Evolutionary conservation across 2,113 vertebrate genomes (phyloP).

Genomic region (Neodon shergylaensis): DNA sequence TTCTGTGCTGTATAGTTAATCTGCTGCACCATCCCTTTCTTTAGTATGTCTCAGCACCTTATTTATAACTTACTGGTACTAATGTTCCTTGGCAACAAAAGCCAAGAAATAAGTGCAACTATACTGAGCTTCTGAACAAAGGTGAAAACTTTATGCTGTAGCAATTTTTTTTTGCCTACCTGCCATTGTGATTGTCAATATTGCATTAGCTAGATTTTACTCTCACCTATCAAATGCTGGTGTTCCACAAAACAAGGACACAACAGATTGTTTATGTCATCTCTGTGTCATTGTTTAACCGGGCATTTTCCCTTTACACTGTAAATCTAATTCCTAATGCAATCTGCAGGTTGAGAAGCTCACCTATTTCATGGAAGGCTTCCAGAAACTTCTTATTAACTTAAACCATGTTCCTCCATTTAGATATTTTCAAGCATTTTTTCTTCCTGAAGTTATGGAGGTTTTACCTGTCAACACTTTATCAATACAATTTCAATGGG

Average conservation of each 20-base stretch:
- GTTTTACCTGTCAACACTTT: conserved; percentile 81
- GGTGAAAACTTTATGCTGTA: conserved; percentile 18
- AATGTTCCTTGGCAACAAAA: conserved; percentile 50
- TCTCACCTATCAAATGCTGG: conserved; percentile 1
- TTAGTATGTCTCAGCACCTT: conserved; percentile 5
- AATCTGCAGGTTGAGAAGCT: conserved; percentile 74
- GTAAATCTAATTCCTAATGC: conserved; percentile 62
- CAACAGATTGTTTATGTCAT: conserved; percentile 42
- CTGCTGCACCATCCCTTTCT: conserved; percentile 24
- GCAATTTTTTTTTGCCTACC: neutral
- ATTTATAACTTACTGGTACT: conserved; percentile 62
- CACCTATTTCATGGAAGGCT: conserved; percentile 75
- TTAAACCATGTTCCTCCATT: conserved; percentile 78
- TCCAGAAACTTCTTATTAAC: conserved; percentile 72
- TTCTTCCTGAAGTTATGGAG: conserved; percentile 59
- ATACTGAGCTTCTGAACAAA: conserved; percentile 62
- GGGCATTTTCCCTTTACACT: conserved; percentile 52
- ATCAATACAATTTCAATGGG: conserved; percentile 81
- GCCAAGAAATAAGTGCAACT: conserved; percentile 41
- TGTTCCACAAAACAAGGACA: conserved; percentile 62
- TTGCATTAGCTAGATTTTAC: conserved; percentile 57
- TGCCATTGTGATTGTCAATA: neutral
- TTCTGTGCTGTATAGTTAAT: neutral
- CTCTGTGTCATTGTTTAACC: conserved; percentile 49
- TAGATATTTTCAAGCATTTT: conserved; percentile 79